Base-by-base conservation (phyloP, 2,888 invertebrate species). In the Eupithecia subumbrata region DNA sequence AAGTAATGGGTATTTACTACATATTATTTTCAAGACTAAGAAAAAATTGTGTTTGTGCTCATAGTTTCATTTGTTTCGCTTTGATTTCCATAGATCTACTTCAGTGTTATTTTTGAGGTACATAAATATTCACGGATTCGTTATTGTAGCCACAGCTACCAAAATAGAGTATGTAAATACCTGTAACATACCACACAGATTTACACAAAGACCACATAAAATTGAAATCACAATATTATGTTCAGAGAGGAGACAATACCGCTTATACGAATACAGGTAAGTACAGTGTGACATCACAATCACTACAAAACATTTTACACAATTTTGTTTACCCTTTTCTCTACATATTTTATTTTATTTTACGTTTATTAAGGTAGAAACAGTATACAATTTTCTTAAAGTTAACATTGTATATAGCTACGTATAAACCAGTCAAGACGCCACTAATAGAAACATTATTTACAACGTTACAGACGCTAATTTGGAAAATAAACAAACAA, bases 221-320 rank as follows among this genome's bases (percentile, higher is more conserved):
- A 78, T 76, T 81, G 81, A 81, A 82, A 84, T 79, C 79, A 82
- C 74, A 80, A 84, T 87, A 90, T 87, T 88, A 91, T 92, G 91
- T 90, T 87, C 86, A 89, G 86, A 88, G 94, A 95, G 87, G 94
- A 95, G 85, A 92, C 91, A 72, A 93, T 95, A 80, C 95, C 95
- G 76, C 91, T 95, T 43, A 95, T 95, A 86, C 85, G 91, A 88
- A 92, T 94, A 78, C 91, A 94, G 93, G 95, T 95, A 84, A 91
- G 94, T 43, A 66, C 18, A 1, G 22, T 67, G 40, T 67, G n/a
- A 60, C 22, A 5, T 60, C n/a, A 22, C 52, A 22, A 1, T 60
- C 25, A 25, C 56, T 12, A 56, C 11, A 56, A 9, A 22, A 22
- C 25, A 25, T 60, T 25, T 25, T 22, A 2, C 22, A 22, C 56